These are phyloP conservation scores for Sterna hirundo DNA, from an alignment of 2,113 vertebrate species.

Conservation along the genomic window DNA sequence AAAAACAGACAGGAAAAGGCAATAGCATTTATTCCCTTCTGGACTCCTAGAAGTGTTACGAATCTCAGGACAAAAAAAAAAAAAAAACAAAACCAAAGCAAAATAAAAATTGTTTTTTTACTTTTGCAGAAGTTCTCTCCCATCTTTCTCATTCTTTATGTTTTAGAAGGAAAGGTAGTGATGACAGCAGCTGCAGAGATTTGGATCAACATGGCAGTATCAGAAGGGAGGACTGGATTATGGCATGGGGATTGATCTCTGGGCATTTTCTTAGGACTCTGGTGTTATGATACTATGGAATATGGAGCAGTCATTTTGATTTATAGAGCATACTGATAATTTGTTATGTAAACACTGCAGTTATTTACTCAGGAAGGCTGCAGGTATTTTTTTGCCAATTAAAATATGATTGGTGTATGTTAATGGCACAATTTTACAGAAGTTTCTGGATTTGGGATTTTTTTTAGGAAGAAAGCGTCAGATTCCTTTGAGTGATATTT, in stretches of 20 bases:
- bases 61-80: background rate
- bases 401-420: background rate
- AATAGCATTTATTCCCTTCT: background rate
- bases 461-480: constrained; percentile 67
- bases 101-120: background rate
- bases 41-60: background rate
- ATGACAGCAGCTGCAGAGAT: background rate
- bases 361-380: background rate
- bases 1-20: background rate
- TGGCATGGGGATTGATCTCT: background rate
- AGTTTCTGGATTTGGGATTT: background rate
- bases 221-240: background rate
- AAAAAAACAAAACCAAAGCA: background rate
- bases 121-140: background rate
- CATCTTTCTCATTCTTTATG: background rate
- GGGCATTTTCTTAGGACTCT: background rate
- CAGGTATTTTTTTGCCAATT: background rate
- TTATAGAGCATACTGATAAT: background rate
- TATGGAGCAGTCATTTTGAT: background rate
- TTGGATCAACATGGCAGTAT: background rate
- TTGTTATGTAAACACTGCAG: background rate
- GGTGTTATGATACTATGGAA: background rate
- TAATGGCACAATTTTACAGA: background rate
- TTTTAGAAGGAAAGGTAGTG: background rate
- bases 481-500: constrained; percentile 79